Percentiles rank a stretch among this genome's conserved stretches.
These are phyloP conservation scores for Sebastes steindachneri DNA, from an alignment of 2,797 vertebrate genomes.

Conservation along the genomic window DNA sequence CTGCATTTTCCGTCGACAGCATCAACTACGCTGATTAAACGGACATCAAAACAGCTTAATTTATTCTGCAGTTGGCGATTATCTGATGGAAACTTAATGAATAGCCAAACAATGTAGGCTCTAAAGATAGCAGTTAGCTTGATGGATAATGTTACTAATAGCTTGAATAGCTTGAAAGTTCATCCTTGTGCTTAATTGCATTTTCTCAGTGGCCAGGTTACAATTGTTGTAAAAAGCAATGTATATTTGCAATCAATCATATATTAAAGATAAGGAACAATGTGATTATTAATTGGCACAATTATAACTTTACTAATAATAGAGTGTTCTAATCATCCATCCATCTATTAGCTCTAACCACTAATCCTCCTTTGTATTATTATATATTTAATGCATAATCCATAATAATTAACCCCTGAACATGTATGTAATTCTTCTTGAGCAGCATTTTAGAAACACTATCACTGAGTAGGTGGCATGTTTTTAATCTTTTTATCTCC, in stretches of 20 bases:
- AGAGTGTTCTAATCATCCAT: neutral
- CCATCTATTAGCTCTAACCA: neutral
- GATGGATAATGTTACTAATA: neutral
- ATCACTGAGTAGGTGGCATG: neutral
- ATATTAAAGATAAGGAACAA: neutral
- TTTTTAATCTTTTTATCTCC: conserved; percentile 1
- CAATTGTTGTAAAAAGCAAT: neutral
- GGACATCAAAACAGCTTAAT: neutral
- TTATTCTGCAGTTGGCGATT: neutral
- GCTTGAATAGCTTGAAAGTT: neutral
- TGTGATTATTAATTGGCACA: neutral
- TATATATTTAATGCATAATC: neutral
- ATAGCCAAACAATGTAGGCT: neutral
- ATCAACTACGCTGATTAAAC: neutral
- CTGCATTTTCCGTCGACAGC: neutral
- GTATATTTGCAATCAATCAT: neutral
- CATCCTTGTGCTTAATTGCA: neutral
- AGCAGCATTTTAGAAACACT: neutral
- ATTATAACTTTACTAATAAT: neutral
- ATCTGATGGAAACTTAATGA: neutral
- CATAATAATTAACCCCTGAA: neutral
- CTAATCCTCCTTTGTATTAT: neutral
- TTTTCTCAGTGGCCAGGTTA: neutral
- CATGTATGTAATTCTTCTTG: neutral
- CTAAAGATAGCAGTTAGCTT: neutral